Evolutionary conservation across 2,888 invertebrate species (phyloP).

Genomic region (Linyphia triangularis): DNA sequence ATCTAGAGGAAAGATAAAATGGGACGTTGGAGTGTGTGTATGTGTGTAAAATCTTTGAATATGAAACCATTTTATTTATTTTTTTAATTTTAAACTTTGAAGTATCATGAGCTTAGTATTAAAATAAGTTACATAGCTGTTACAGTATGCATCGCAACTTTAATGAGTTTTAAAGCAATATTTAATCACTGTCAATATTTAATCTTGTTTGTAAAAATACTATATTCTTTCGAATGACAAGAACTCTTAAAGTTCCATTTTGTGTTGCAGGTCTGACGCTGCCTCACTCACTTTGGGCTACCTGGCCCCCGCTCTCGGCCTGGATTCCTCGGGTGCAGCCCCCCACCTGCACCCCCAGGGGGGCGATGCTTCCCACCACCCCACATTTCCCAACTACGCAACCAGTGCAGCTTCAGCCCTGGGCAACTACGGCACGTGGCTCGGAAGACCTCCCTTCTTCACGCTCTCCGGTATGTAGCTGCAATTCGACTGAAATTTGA

Average conservation of each 20-base stretch:
- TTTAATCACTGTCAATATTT: too few species aligned
- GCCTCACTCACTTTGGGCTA: slow-evolving; percentile 59
- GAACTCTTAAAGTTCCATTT: neutral
- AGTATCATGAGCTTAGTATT: too few species aligned
- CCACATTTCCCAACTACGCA: slow-evolving; percentile 55
- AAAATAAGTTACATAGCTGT: too few species aligned
- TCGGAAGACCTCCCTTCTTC: slow-evolving; percentile 72
- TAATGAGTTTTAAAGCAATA: too few species aligned
- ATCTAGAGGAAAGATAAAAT: too few species aligned
- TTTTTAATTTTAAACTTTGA: too few species aligned
- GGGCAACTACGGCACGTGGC: slow-evolving; percentile 71
- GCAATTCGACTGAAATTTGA: neutral
- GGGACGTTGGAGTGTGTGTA: too few species aligned
- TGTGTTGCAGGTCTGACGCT: slow-evolving; percentile 3
- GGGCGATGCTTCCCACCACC: slow-evolving; percentile 43
- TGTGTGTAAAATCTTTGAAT: too few species aligned
- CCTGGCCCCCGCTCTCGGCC: slow-evolving; percentile 57
- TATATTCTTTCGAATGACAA: too few species aligned
- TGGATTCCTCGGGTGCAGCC: slow-evolving; percentile 12
- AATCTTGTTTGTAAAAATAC: too few species aligned
- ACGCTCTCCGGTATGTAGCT: slow-evolving; percentile 59
- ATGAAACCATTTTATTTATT: too few species aligned
- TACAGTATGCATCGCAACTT: too few species aligned
- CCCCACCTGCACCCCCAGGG: slow-evolving; percentile 35
- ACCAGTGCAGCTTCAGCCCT: slow-evolving; percentile 56